These are phyloP conservation scores for Acheta domesticus DNA, from an alignment of 2,888 invertebrate species.

Conservation along the genomic window DNA sequence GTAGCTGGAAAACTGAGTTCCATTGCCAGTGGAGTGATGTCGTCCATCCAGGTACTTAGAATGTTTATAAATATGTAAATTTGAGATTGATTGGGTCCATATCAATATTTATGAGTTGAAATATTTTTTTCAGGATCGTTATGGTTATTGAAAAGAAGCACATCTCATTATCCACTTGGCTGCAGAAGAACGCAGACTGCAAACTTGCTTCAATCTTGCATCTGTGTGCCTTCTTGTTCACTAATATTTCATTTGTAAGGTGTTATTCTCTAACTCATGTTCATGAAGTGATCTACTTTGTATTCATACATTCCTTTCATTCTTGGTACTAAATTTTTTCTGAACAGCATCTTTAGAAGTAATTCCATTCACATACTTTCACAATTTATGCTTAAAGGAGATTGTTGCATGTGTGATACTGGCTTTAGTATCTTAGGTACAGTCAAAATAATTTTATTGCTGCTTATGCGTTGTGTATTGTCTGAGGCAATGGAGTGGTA, in stretches of 20 bases:
- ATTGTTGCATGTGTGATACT: too few species aligned
- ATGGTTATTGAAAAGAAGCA: conserved; percentile 33
- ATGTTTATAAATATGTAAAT: too few species aligned
- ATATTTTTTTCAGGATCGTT: conserved; percentile 33
- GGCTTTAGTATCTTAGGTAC: too few species aligned
- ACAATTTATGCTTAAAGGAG: too few species aligned
- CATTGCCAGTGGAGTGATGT: conserved; percentile 90
- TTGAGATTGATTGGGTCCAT: not conserved
- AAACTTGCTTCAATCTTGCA: not conserved
- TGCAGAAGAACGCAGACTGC: conserved; percentile 1
- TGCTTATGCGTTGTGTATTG: too few species aligned
- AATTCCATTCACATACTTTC: too few species aligned
- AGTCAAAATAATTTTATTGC: too few species aligned
- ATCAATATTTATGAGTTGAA: not conserved
- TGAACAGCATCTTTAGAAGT: not conserved
- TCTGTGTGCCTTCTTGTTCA: not conserved
- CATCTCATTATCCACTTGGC: not conserved
- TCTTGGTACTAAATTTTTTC: not conserved
- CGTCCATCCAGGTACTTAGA: conserved; percentile 71
- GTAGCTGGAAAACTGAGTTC: conserved; percentile 96
- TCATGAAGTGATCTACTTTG: not conserved
- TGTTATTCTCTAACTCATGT: not conserved
- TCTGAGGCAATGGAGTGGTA: too few species aligned
- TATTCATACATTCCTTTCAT: conserved; percentile 3
- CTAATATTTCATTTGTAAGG: not conserved